Percentiles rank a stretch among this genome's conserved stretches.
phyloP scores from a whole-genome alignment of 2,797 vertebrate species.

The Apogon talboti region DNA sequence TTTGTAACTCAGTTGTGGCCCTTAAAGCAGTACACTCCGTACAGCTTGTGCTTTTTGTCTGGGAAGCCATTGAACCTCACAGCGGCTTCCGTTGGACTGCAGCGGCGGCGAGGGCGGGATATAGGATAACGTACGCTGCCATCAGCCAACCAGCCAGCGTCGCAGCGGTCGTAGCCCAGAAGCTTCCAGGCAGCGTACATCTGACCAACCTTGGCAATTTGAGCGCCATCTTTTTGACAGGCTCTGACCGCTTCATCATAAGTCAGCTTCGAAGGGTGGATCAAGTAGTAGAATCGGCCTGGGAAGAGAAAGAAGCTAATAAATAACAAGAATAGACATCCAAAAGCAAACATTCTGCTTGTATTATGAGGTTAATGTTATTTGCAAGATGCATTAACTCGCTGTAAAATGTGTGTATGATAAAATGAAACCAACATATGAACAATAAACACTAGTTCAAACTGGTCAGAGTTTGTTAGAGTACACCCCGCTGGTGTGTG shows the following conservation, averaged over 20 bases:
- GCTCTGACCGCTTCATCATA: conserved; percentile 91
- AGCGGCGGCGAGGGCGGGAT: conserved; percentile 89
- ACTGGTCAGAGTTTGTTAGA: no score
- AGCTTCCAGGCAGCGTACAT: conserved; percentile 96
- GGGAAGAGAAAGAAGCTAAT: background rate
- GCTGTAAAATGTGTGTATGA: no score
- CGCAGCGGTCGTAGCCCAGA: conserved; percentile 93
- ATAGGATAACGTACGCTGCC: conserved; percentile 97
- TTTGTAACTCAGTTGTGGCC: conserved; percentile 83
- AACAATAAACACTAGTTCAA: no score
- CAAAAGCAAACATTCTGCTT: background rate
- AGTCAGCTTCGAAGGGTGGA: conserved; percentile 91
- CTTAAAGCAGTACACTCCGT: conserved; percentile 96
- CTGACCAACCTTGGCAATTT: conserved; percentile 96
- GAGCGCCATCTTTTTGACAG: conserved; percentile 89
- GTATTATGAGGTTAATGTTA: no score
- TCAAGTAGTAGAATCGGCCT: conserved; percentile 96
- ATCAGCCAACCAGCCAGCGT: conserved; percentile 94
- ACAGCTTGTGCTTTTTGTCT: conserved; percentile 96
- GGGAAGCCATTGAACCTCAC: conserved; percentile 94
- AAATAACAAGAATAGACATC: background rate
- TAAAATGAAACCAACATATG: no score
- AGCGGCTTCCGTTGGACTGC: conserved; percentile 91
- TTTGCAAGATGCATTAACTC: no score
- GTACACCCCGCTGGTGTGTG: no score